A percentile compares a stretch with the other conserved stretches of the same genome.
Evolutionary conservation across 2,113 vertebrate genomes (phyloP).

Genomic region (Otolemur garnettii): DNA sequence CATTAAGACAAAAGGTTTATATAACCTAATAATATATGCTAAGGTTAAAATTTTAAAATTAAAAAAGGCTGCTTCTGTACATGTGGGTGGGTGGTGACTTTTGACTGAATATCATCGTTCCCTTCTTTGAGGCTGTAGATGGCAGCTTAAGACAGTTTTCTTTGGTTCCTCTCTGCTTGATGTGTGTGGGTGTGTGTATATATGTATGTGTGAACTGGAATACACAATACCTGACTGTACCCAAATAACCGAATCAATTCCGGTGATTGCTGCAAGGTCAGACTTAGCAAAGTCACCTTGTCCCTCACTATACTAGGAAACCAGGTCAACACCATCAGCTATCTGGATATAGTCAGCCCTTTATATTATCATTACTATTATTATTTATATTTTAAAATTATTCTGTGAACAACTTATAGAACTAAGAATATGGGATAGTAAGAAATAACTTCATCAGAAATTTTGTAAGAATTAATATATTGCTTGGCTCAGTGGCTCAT

Average conservation of each 20-base stretch:
- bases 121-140: neutral
- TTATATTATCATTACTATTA: neutral
- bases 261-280: neutral
- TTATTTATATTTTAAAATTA: neutral
- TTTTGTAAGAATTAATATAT: neutral
- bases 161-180: neutral
- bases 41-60: neutral
- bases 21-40: neutral
- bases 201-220: accelerated
- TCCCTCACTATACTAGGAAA: neutral
- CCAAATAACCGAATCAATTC: neutral
- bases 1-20: neutral
- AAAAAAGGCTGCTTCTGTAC: neutral
- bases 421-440: neutral
- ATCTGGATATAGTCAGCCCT: neutral
- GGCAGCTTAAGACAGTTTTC: neutral
- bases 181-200: neutral
- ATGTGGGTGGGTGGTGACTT: neutral
- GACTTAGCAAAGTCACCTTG: neutral
- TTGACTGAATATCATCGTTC: neutral
- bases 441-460: constrained; percentile 22
- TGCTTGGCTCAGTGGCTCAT: too few species aligned
- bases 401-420: neutral
- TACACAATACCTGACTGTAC: neutral
- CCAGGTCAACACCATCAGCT: neutral